Evolutionary conservation across 1,140 invertebrate species (phyloP).

Genomic region (Drosophila teissieri): DNA sequence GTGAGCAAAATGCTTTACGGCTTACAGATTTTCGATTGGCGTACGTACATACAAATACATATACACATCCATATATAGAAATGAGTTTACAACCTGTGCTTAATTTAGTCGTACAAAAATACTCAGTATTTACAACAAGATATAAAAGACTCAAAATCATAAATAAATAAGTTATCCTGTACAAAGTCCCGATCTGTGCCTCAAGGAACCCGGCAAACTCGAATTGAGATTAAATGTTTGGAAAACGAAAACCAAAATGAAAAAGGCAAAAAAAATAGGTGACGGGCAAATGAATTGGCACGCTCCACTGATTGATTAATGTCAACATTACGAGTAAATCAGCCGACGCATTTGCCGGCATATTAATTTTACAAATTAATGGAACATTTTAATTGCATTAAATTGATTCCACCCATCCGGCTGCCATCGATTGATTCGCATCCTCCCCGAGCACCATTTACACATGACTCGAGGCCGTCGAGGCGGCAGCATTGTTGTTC

Average conservation of each 20-base stretch:
- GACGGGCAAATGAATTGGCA: constrained; percentile 27
- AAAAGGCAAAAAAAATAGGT: not conserved
- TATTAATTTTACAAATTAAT: constrained; percentile 68
- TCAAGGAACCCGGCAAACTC: constrained; percentile 6
- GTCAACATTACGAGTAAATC: constrained; percentile 51
- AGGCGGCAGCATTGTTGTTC: constrained; percentile 73
- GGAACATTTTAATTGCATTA: constrained; percentile 78
- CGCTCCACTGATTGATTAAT: constrained; percentile 58
- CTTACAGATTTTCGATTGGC: constrained; percentile 31
- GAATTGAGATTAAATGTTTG: constrained; percentile 8
- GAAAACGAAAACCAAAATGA: not conserved
- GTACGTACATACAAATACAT: constrained; percentile 19
- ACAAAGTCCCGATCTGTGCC: constrained; percentile 8
- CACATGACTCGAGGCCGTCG: constrained; percentile 71
- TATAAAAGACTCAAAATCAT: constrained; percentile 29
- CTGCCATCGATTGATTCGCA: constrained; percentile 3
- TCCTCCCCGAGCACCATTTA: constrained; percentile 16
- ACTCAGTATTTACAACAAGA: constrained; percentile 55
- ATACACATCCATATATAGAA: constrained; percentile 29
- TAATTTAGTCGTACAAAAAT: constrained; percentile 63
- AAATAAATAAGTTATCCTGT: constrained; percentile 36
- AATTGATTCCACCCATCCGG: constrained; percentile 53
- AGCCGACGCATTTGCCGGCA: constrained; percentile 34
- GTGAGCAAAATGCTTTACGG: constrained; percentile 39
- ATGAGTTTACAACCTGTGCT: constrained; percentile 77